These are phyloP conservation scores for Thaumatotibia leucotreta DNA, from an alignment of 1,140 invertebrate genomes.

Conservation along the genomic window DNA sequence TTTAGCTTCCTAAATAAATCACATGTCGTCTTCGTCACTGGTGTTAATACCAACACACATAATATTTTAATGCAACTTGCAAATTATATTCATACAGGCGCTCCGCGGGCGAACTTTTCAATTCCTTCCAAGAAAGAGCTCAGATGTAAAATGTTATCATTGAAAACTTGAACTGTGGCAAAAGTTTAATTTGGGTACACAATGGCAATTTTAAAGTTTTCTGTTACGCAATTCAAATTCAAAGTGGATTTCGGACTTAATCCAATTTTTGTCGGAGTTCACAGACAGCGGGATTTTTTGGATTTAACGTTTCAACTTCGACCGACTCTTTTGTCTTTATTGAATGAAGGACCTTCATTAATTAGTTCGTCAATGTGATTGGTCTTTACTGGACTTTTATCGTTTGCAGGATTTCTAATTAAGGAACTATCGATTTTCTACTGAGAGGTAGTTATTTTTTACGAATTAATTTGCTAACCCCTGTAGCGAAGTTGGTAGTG, in stretches of 20 bases:
- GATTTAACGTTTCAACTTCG: constrained; percentile 26
- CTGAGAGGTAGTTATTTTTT: background rate
- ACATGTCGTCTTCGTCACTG: too few relatives aligned
- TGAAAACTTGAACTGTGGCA: constrained; percentile 27
- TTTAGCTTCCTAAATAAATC: too few relatives aligned
- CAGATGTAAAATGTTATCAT: constrained; percentile 31
- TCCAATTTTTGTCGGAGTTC: constrained; percentile 53
- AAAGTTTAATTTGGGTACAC: constrained; percentile 47
- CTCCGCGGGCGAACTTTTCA: background rate
- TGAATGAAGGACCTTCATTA: constrained; percentile 12
- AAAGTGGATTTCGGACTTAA: constrained; percentile 48
- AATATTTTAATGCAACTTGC: background rate
- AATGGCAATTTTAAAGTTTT: constrained; percentile 44
- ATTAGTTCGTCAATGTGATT: constrained; percentile 3
- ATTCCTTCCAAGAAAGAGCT: constrained; percentile 24
- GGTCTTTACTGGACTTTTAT: background rate
- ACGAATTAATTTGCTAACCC: too few relatives aligned
- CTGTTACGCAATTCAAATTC: constrained; percentile 37
- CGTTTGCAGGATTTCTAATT: background rate
- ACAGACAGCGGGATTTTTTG: constrained; percentile 42
- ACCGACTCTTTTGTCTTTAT: constrained; percentile 26
- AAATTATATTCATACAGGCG: background rate
- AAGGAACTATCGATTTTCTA: background rate
- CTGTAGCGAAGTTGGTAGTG: too few relatives aligned
- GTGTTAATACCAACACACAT: too few relatives aligned